These are phyloP conservation scores for Macquaria australasica DNA, from an alignment of 2,113 vertebrate species.

Conservation along the genomic window DNA sequence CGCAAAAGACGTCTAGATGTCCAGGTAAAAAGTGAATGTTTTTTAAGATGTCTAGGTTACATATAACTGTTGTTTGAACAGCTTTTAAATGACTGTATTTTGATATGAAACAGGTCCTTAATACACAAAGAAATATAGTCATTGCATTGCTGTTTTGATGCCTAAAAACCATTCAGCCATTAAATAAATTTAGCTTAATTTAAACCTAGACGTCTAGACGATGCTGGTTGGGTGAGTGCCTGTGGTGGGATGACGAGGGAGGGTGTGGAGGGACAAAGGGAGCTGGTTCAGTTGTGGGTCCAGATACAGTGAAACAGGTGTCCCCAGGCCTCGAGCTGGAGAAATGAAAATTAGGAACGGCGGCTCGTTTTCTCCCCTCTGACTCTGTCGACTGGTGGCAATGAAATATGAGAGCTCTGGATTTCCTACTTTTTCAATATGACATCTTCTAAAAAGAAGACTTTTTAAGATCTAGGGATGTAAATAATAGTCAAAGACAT, in stretches of 20 bases:
- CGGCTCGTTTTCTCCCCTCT: slow-evolving; percentile 33
- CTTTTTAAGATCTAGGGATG: background rate
- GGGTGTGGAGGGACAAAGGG: background rate
- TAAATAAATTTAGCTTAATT: no score
- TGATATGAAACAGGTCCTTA: no score
- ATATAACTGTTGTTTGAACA: no score
- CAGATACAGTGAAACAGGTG: slow-evolving; percentile 67
- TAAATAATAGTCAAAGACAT: background rate
- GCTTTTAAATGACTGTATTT: no score
- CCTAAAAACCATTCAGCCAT: no score
- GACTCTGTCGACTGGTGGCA: slow-evolving; percentile 13
- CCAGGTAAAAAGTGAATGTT: no score
- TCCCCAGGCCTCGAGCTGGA: slow-evolving; percentile 21
- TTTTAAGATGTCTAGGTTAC: no score
- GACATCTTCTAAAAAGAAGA: background rate
- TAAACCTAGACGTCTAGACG: no score
- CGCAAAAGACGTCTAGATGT: background rate
- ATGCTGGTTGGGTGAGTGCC: background rate
- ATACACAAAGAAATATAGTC: no score
- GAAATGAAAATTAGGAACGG: slow-evolving; percentile 41
- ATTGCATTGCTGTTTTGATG: no score
- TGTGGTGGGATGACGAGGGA: background rate
- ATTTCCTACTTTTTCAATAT: background rate
- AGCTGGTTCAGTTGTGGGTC: background rate
- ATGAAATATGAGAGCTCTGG: slow-evolving; percentile 16